phyloP scores from a whole-genome alignment of 1,140 invertebrate genomes.

The Schlechtendalia chinensis region DNA sequence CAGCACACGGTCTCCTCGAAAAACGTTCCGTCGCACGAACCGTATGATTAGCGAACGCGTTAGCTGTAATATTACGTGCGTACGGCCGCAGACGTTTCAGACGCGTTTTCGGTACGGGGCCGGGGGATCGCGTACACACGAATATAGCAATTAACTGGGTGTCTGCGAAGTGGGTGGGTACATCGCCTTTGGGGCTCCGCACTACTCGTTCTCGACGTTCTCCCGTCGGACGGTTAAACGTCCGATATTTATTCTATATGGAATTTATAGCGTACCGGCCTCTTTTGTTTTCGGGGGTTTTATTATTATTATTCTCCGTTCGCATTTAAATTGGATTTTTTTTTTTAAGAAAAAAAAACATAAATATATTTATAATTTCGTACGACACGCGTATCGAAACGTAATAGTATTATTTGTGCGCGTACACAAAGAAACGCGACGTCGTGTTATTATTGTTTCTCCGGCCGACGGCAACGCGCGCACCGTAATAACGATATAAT shows the following conservation, averaged over 20 bases:
- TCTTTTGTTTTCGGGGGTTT: constrained; percentile 13
- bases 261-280: not conserved
- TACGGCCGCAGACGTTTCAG: not conserved
- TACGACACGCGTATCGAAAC: no score
- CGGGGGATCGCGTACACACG: not conserved
- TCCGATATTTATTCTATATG: constrained; percentile 35
- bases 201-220: constrained; percentile 15
- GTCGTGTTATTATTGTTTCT: not conserved
- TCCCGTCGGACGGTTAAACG: constrained; percentile 37
- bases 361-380: no score
- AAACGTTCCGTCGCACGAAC: constrained; percentile 8
- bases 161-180: constrained; percentile 47
- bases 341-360: not conserved
- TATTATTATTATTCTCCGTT: not conserved
- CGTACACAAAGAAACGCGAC: no score
- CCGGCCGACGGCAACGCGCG: not conserved
- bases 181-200: constrained; percentile 26
- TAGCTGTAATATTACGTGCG: no score
- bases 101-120: not conserved
- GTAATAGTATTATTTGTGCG: no score
- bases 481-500: no score
- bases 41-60: constrained; percentile 15
- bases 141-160: constrained; percentile 49
- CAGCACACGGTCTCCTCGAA: not conserved
- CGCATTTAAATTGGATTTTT: not conserved